Percentiles rank a stretch among this genome's conserved stretches.
Evolutionary conservation across 37 sponge, comb jelly and placozoan genomes (phyloP).

Genomic region (Beroe forskalii): DNA sequence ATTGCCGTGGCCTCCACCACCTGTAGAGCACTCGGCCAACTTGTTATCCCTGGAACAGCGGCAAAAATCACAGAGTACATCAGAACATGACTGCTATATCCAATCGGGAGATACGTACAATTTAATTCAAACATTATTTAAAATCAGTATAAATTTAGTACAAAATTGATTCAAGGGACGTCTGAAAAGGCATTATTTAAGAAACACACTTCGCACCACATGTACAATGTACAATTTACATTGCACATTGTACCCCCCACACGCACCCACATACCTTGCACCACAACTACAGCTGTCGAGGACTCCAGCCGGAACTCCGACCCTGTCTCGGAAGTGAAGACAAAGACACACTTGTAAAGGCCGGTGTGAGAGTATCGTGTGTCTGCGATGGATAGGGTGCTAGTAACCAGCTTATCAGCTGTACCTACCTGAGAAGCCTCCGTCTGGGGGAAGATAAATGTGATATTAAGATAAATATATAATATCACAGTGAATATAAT

Average conservation of each 20-base stretch:
- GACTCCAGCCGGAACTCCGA: not conserved
- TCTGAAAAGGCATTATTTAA: not conserved
- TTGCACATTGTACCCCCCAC: too few relatives aligned
- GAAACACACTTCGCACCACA: too few relatives aligned
- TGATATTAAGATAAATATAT: not conserved
- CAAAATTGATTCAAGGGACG: not conserved
- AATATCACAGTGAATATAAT: not conserved
- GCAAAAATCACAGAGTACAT: too few relatives aligned
- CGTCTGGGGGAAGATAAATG: not conserved
- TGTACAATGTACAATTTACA: too few relatives aligned
- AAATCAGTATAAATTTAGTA: not conserved
- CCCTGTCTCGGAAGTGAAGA: not conserved
- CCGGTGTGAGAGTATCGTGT: constrained; percentile 10
- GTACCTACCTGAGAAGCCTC: not conserved
- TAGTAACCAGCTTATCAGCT: constrained; percentile 2
- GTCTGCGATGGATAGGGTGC: not conserved
- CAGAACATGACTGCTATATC: too few relatives aligned
- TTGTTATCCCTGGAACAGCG: not conserved
- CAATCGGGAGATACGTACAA: not conserved
- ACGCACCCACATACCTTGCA: too few relatives aligned
- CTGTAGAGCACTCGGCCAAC: constrained; percentile 37
- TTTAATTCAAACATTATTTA: not conserved
- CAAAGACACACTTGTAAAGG: constrained; percentile 43
- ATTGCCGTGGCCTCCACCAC: not conserved
- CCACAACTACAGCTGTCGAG: not conserved